Conservation (phyloP, 2,797 vertebrate genomes). For the Picus viridis region DNA sequence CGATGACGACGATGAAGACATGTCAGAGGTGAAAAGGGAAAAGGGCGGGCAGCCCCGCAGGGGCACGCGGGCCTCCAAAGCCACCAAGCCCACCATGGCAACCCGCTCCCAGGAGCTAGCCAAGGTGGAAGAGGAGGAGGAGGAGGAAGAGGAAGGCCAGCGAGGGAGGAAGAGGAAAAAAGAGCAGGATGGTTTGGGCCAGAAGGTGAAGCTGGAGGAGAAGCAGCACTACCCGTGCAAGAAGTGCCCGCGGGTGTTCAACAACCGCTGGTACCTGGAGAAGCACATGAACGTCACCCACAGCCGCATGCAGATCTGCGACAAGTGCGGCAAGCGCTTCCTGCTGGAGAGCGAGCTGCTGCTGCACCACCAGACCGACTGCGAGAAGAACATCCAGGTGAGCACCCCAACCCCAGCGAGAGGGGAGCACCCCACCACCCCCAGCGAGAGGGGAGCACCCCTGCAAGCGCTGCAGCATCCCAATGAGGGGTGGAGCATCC, state of each 20-base stretch:
- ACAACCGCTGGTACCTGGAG: constrained; percentile 99
- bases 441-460: too few species aligned
- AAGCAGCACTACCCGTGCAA: constrained; percentile 95
- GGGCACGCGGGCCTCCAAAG: constrained; percentile 71
- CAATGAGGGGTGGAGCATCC: neutral
- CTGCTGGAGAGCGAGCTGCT: constrained; percentile 94
- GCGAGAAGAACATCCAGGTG: constrained; percentile 98
- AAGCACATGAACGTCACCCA: constrained; percentile 99
- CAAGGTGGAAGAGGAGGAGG: constrained; percentile 71
- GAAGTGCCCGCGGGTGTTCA: constrained; percentile 95
- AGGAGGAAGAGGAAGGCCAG: constrained; percentile 76
- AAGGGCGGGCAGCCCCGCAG: constrained; percentile 69
- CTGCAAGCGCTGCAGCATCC: neutral
- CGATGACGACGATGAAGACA: constrained; percentile 70
- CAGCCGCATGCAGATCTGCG: constrained; percentile 98
- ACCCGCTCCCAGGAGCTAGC: constrained; percentile 70
- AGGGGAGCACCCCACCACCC: too few species aligned
- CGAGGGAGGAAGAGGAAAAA: constrained; percentile 80
- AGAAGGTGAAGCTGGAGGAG: constrained; percentile 95
- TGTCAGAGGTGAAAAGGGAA: constrained; percentile 68
- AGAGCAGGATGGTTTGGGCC: constrained; percentile 81
- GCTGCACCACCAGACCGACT: constrained; percentile 97
- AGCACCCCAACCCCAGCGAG: neutral
- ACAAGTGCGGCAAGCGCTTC: constrained; percentile 95
- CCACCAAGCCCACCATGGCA: constrained; percentile 73